These are phyloP conservation scores for Cottus gobio DNA, from an alignment of 2,113 vertebrate species.

Conservation along the genomic window DNA sequence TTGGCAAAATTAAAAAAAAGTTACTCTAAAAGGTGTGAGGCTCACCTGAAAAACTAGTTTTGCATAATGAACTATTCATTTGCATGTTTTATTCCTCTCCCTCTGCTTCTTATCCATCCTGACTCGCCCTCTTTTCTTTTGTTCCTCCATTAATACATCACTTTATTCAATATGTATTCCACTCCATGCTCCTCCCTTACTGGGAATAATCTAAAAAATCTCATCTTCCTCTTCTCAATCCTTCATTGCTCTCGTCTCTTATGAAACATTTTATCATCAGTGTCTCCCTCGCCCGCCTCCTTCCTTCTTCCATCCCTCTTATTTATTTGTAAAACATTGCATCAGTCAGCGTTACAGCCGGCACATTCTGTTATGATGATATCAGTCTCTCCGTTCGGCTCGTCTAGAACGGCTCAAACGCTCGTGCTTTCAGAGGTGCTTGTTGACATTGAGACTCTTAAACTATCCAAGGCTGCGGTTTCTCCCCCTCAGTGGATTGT, in stretches of 20 bases:
- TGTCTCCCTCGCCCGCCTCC: background rate
- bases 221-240: constrained; percentile 1
- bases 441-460: constrained; percentile 65
- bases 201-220: constrained; percentile 29
- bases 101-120: background rate
- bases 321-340: constrained; percentile 33
- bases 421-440: constrained; percentile 59
- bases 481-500: constrained; percentile 10
- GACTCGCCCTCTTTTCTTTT: background rate
- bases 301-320: constrained; percentile 3
- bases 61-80: constrained; percentile 29
- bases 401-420: constrained; percentile 60
- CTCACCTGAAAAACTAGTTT: constrained; percentile 17
- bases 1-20: constrained; percentile 51
- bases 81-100: background rate
- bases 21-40: background rate
- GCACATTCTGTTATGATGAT: constrained; percentile 61
- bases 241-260: background rate
- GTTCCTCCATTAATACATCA: background rate
- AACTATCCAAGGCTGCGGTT: constrained; percentile 52
- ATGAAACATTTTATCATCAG: constrained; percentile 44
- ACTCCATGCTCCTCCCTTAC: background rate
- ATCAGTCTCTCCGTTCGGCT: constrained; percentile 62
- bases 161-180: constrained; percentile 6
- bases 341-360: constrained; percentile 29